Base-by-base conservation (phyloP, 2,888 invertebrate species). In the Callyntrura sp. region DNA sequence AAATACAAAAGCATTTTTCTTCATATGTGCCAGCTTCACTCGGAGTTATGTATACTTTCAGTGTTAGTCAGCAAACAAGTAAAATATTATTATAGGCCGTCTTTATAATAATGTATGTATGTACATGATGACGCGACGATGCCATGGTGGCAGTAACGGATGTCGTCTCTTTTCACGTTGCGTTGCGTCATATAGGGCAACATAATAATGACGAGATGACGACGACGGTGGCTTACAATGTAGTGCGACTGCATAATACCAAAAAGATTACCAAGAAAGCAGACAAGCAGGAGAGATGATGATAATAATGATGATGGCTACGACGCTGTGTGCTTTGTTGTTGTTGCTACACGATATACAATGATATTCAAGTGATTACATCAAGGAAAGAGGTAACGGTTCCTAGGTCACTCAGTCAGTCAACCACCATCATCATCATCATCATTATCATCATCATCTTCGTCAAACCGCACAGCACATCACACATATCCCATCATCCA, bases 331-430 rank as follows among this genome's bases (percentile, higher is more conserved):
- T n/a, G n/a, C 3, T 35, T 3, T 65, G 65, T 14, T 73, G 17
- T 17, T 73, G 73, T 23, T 20, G 48, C 73, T 20, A 73, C 25
- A n/a, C n/a, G 57, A 55, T 57, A n/a, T n/a, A n/a, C n/a, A 20
- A 57, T 25, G 20, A 45, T 78, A 14, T 14, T 20, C 25, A 23
- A 25, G 65, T 79, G 78, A 86, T 79, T 70, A 65, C 28, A 45
- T 86, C 76, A 85, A 68, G 73, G 57, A 68, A 83, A 70, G 70
- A n/a, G 23, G 48, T 88, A 88, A 88, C 88, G 88, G 88, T 82
- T 73, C 79, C 88, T 88, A 83, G 88, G 88, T 88, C 88, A 88
- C 82, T 88, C 82, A 88, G 88, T 88, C 88, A 88, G 70, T 88
- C 87, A 65, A 60, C 70, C 85, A 76, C 83, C 51, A 83, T 78